phyloP scores from a whole-genome alignment of 2,113 vertebrate genomes.

The Plecotus auritus region DNA sequence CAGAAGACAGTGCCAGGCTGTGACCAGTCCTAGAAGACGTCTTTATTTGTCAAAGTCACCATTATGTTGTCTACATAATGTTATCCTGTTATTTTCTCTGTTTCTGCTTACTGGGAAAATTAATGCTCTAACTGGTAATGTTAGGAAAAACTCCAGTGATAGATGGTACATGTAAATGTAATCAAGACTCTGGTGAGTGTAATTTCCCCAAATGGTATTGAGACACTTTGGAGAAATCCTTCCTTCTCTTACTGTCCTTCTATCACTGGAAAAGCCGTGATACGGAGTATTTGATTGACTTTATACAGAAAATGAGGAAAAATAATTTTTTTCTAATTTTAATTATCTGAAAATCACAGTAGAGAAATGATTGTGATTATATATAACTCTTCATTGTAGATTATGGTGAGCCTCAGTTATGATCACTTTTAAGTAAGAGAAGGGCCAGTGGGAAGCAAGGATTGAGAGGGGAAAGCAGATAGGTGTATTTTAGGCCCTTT shows the following conservation, averaged over 20 bases:
- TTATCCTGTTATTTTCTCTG: neutral
- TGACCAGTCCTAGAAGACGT: neutral
- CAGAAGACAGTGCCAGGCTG: neutral
- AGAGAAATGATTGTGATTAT: neutral
- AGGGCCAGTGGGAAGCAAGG: neutral
- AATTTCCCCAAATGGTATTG: neutral
- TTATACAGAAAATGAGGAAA: neutral
- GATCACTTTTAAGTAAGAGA: neutral
- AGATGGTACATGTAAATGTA: neutral
- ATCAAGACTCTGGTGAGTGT: neutral
- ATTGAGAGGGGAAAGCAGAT: conserved; percentile 16
- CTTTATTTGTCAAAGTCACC: neutral
- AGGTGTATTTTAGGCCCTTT: neutral
- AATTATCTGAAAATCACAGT: neutral
- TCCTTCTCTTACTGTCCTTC: neutral
- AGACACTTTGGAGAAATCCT: neutral
- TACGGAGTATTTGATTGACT: neutral
- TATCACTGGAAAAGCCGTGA: neutral
- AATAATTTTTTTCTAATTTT: neutral
- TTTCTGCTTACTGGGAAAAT: neutral
- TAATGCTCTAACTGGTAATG: neutral
- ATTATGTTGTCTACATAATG: neutral
- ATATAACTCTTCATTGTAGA: neutral
- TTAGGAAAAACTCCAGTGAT: neutral
- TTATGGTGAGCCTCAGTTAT: neutral